Conservation (phyloP, 2,113 vertebrate genomes). For the Eupsittula cactorum region DNA sequence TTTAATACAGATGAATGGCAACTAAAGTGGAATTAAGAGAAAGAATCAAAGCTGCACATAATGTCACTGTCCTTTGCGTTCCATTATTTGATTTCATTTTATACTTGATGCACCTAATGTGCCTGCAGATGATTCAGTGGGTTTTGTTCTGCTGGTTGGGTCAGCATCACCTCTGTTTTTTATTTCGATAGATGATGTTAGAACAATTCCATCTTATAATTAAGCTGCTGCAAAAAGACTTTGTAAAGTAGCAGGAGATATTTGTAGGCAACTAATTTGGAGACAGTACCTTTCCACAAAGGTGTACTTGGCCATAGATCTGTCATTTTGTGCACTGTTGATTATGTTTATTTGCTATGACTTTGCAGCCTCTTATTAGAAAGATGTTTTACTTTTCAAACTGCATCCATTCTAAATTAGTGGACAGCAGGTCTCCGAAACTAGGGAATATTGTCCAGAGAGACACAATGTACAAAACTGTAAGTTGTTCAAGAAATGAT, state of each 20-base stretch:
- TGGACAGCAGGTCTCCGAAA: neutral
- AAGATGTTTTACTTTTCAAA: neutral
- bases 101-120: neutral
- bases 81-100: neutral
- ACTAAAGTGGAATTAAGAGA: neutral
- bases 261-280: neutral
- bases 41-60: neutral
- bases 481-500: neutral
- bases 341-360: neutral
- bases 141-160: neutral
- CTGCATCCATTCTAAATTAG: neutral
- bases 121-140: neutral
- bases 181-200: neutral
- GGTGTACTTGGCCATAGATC: neutral
- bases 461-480: neutral
- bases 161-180: neutral
- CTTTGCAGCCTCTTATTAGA: neutral
- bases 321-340: neutral
- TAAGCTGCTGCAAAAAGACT: neutral
- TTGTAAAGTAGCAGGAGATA: neutral
- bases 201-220: neutral
- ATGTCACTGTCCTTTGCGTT: neutral
- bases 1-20: neutral
- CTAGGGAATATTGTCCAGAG: neutral
- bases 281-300: neutral